Percentiles rank a stretch among this genome's conserved stretches.
Evolutionary conservation across 1,140 invertebrate genomes (phyloP).

Genomic region (Myzus persicae): DNA sequence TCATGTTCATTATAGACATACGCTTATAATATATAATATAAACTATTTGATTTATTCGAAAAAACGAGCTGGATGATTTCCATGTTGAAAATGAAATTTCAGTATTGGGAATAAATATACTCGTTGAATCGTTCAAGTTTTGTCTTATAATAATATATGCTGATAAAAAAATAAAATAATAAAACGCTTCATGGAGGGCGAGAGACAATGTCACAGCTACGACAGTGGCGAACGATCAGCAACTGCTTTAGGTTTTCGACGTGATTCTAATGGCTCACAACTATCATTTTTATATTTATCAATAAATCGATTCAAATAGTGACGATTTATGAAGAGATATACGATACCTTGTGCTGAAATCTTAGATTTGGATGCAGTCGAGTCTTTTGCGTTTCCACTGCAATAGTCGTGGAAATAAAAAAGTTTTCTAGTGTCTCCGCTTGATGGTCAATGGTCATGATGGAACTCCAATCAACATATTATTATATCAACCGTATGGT

Average conservation of each 20-base stretch:
- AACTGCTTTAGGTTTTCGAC: background rate
- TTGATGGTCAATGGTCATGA: background rate
- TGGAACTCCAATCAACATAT: background rate
- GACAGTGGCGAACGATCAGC: background rate
- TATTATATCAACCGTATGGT: background rate
- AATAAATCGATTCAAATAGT: background rate
- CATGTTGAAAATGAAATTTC: background rate
- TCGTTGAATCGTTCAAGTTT: background rate
- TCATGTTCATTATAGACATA: background rate
- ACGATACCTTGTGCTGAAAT: background rate
- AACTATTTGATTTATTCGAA: background rate
- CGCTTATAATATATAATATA: too few species aligned
- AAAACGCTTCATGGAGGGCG: background rate
- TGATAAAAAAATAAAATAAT: background rate
- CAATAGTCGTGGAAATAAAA: background rate
- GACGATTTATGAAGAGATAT: background rate
- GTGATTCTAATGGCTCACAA: background rate
- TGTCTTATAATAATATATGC: background rate
- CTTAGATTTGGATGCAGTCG: background rate
- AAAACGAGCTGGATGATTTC: too few species aligned
- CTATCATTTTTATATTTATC: too few species aligned
- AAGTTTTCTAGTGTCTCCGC: background rate
- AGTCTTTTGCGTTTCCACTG: background rate
- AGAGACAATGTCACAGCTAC: background rate
- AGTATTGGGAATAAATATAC: background rate